Conservation (phyloP, 2,113 vertebrate genomes). For the Podocnemis expansa region DNA sequence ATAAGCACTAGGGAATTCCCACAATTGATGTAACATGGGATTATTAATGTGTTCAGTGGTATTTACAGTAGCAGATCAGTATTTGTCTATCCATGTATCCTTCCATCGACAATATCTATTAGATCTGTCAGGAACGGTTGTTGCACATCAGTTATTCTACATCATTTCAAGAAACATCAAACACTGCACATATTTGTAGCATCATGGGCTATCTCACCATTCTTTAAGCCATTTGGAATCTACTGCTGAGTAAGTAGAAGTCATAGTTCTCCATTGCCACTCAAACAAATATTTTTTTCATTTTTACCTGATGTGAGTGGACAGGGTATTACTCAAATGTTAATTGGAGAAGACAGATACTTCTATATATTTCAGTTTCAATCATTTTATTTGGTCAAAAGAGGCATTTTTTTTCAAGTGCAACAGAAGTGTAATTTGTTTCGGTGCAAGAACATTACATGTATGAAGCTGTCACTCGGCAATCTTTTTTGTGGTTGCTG, state of each 20-base stretch:
- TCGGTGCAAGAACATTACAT: background rate
- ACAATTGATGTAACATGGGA: background rate
- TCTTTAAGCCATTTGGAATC: background rate
- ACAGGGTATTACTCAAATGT: background rate
- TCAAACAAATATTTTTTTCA: background rate
- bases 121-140: background rate
- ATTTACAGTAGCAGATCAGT: background rate
- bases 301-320: background rate
- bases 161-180: slow-evolving; percentile 11
- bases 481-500: background rate
- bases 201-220: background rate
- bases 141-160: background rate
- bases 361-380: background rate
- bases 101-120: background rate
- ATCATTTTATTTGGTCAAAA: background rate
- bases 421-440: background rate
- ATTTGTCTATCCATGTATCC: background rate
- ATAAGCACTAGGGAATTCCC: background rate
- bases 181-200: background rate
- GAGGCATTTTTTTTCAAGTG: rapidly evolving
- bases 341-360: background rate
- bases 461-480: background rate
- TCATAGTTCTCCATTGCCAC: background rate
- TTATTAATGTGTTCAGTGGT: background rate
- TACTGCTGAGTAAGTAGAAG: background rate